Conservation (phyloP, 1,140 invertebrate species). For the Drosophila rufa region DNA sequence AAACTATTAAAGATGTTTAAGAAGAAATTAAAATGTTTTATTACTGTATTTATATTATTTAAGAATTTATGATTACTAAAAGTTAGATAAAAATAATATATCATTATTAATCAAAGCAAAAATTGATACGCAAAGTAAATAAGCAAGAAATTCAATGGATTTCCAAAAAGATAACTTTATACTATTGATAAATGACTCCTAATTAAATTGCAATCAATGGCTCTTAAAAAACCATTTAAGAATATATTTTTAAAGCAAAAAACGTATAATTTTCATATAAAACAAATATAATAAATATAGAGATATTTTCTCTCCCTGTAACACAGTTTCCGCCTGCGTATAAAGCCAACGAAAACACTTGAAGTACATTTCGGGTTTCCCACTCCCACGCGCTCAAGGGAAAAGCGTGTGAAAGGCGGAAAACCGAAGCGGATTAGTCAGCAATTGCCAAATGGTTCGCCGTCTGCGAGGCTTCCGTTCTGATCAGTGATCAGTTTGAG, state of each 20-base stretch:
- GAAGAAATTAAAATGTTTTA: background rate
- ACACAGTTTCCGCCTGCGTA: slow-evolving; percentile 11
- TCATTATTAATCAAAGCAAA: background rate
- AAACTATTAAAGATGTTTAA: background rate
- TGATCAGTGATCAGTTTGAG: background rate
- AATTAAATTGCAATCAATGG: background rate
- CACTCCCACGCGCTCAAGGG: slow-evolving; percentile 34
- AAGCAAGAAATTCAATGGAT: background rate
- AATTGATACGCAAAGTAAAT: background rate
- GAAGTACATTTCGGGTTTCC: slow-evolving; percentile 22
- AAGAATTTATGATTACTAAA: background rate
- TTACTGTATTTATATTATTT: background rate
- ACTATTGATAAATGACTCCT: background rate
- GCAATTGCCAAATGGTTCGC: slow-evolving; percentile 29
- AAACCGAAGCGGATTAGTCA: slow-evolving; percentile 24
- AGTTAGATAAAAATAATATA: background rate
- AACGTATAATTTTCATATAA: background rate
- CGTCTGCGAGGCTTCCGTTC: slow-evolving; percentile 49
- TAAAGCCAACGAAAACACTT: slow-evolving; percentile 30
- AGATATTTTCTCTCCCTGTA: background rate
- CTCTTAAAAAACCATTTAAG: background rate
- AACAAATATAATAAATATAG: rapidly evolving
- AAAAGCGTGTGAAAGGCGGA: slow-evolving; percentile 48
- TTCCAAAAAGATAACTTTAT: background rate
- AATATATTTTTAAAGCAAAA: background rate